Conservation (phyloP, 2,888 invertebrate genomes). For the Noctua janthina region DNA sequence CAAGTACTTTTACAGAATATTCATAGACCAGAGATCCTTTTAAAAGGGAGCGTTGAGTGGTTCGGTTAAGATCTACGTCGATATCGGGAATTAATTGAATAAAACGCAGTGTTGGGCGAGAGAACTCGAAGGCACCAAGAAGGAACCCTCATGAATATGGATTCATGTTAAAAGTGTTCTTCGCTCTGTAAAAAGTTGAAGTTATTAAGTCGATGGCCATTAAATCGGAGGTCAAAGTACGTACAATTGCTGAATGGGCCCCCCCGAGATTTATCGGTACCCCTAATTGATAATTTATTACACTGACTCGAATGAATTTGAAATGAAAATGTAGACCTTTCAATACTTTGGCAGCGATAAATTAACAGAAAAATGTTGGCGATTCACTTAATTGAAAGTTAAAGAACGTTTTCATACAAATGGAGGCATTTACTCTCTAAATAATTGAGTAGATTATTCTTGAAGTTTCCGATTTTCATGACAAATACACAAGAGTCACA, state of each 20-base stretch:
- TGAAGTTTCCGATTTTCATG: neutral
- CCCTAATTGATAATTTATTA: conserved; percentile 71
- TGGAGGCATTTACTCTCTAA: conserved; percentile 24
- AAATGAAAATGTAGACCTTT: conserved; percentile 63
- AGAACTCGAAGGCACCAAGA: conserved; percentile 67
- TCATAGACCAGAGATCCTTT: conserved; percentile 73
- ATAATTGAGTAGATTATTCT: neutral
- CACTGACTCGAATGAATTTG: conserved; percentile 63
- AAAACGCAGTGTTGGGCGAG: conserved; percentile 81
- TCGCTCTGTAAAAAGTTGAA: conserved; percentile 80
- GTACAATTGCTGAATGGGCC: conserved; percentile 66
- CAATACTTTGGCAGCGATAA: conserved; percentile 55
- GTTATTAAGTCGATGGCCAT: conserved; percentile 79
- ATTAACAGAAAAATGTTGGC: conserved; percentile 52
- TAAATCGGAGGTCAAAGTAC: conserved; percentile 73
- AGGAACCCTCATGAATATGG: conserved; percentile 84
- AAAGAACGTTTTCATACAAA: conserved; percentile 49
- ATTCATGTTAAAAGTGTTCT: conserved; percentile 80
- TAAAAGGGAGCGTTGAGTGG: conserved; percentile 69
- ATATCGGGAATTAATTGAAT: conserved; percentile 88
- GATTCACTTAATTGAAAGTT: conserved; percentile 53
- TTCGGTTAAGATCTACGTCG: conserved; percentile 71
- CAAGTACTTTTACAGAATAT: conserved; percentile 74
- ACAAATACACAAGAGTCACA: neutral
- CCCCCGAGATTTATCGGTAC: conserved; percentile 64